Conservation (phyloP, 2,113 vertebrate genomes). For the Spermophilus dauricus region DNA sequence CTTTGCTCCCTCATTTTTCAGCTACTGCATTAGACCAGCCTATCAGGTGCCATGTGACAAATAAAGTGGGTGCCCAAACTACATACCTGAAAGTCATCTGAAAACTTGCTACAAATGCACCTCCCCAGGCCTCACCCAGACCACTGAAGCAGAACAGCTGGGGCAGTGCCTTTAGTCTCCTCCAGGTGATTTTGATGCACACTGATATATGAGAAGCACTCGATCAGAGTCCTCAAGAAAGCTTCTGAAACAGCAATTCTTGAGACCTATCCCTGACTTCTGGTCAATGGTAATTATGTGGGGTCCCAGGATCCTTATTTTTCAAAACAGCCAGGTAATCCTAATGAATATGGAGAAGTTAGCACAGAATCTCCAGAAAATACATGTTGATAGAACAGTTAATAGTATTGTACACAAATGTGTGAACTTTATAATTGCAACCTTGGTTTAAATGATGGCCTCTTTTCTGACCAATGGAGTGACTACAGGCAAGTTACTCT, state of each 20-base stretch:
- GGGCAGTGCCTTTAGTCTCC: too few species aligned
- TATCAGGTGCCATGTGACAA: not conserved
- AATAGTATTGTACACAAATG: not conserved
- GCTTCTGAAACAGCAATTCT: not conserved
- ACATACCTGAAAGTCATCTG: not conserved
- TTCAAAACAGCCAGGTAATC: not conserved
- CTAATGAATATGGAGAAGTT: not conserved
- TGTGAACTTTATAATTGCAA: not conserved
- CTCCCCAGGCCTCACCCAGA: not conserved
- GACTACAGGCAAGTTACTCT: not conserved
- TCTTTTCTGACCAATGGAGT: not conserved
- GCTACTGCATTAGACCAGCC: not conserved
- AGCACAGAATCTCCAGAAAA: conserved; percentile 22
- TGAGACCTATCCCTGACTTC: not conserved
- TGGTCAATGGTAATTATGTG: not conserved
- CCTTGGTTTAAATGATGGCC: not conserved
- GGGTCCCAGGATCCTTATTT: not conserved
- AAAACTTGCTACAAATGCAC: not conserved
- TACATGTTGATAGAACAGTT: not conserved
- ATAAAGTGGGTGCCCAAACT: not conserved
- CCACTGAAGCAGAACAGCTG: not conserved
- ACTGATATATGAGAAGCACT: not conserved
- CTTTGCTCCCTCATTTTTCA: not conserved
- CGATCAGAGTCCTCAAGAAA: not conserved
- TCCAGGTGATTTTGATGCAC: not conserved